Percentiles rank a stretch among this genome's conserved stretches.
These are phyloP conservation scores for Leucosticte australis DNA, from an alignment of 2,113 vertebrate species.

Conservation along the genomic window DNA sequence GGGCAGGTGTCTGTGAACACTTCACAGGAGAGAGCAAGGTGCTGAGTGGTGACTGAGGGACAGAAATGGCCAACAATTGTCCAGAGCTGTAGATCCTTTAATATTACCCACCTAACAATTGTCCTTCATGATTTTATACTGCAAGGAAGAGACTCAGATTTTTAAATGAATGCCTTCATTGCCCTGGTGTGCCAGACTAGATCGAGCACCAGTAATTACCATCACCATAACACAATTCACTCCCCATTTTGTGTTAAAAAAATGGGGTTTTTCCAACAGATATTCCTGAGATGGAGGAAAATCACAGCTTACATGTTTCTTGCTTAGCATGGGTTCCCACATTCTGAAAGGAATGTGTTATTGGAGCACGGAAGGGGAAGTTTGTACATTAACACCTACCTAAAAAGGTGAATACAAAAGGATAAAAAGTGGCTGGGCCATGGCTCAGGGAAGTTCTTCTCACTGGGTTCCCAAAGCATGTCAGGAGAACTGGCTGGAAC, in stretches of 20 bases:
- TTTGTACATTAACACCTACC: background rate
- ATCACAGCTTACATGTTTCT: background rate
- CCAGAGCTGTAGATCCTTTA: background rate
- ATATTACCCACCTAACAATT: background rate
- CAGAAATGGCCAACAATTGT: background rate
- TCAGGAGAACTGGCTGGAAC: background rate
- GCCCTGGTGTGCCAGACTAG: background rate
- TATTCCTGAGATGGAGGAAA: background rate
- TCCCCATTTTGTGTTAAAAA: background rate
- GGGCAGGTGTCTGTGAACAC: background rate
- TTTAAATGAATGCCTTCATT: conserved; percentile 2
- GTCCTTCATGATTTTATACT: background rate
- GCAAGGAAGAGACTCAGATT: background rate
- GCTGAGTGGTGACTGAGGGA: background rate
- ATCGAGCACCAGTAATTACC: background rate
- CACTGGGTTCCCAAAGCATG: background rate
- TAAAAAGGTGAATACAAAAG: background rate
- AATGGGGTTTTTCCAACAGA: background rate
- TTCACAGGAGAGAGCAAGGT: background rate
- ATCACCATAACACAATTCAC: background rate
- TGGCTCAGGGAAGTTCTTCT: background rate
- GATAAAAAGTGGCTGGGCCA: background rate
- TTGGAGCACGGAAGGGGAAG: background rate
- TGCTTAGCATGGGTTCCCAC: background rate
- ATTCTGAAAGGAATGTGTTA: accelerated